Evolutionary conservation across 1,140 invertebrate species (phyloP), one percentile per base, ranked within the genome.

Genomic region (Lucilia cuprina): DNA sequence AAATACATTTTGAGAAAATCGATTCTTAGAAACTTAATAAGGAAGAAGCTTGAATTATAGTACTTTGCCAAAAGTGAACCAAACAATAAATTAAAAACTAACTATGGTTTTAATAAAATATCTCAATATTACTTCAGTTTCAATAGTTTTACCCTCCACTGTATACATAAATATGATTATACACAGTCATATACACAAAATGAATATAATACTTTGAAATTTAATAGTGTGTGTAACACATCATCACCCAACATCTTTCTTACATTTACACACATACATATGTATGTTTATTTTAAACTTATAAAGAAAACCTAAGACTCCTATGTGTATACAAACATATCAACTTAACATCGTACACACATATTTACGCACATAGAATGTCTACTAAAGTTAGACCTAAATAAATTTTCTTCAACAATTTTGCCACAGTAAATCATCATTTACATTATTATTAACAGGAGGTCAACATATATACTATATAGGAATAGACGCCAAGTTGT

Each of bases 381-480:
- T 41, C 41, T 41, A 41, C 50, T 70, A 25, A n/a, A 21, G 65
- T 21, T 9, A 21, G 65, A 70, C 9, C 8, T 21, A 70, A 70
- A 70, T 70, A 70, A 70, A 70, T 70, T 70, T 70, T 70, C 41
- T 77, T 77, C 75, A 77, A 35, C 75, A 77, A 14, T 30, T 77
- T 35, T 77, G 34, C 75, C 75, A 47, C 75, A 77, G 75, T 77
- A 77, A 77, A 77, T 77, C 75, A 77, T 77, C 75, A 77, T 77
- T 77, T 77, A 21, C 75, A 47, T 77, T 34, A 77, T 77, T 77
- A 77, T 77, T 77, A 77, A 77, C 75, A 77, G 75, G 75, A 77
- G 75, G 75, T 77, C 75, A 77, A 77, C 75, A 77, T 9, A n/a
- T 74, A 8, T 9, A 74, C 25, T 30, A 30, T 41, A 10, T 41